Base-by-base conservation (phyloP, 2,113 vertebrate species). In the Grallaria varia region DNA sequence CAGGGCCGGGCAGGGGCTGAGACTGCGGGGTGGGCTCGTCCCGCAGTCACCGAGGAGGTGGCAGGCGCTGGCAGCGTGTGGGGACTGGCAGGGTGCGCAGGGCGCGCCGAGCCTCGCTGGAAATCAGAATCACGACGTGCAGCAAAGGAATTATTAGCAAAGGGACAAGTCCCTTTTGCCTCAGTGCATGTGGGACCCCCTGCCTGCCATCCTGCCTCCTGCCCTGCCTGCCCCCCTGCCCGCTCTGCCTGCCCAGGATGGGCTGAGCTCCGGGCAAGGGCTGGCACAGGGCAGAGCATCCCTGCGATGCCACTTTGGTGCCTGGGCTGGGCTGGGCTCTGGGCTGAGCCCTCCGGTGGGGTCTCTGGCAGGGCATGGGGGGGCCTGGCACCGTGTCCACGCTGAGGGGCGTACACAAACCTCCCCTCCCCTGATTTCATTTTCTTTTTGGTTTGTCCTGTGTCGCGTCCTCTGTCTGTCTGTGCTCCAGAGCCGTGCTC, bases 401-500 rank as follows among this genome's bases (percentile, higher is more conserved):
- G 3, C 40, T 44, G 44, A n/a, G 0, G 35, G 58, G 74, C 28
- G 22, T 33, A 44, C 39, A 25, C 1, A 1, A 56, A 25, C 49
- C 28, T 33, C 83, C n/a, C 17, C 10, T 1, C 0, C 37, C 67
- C 72, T 1, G 50, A 8, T 90, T 84, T 93, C 15, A 17, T 95
- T 96, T 96, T 89, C 75, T 94, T 94, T 90, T 92, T 55, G 92
- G 67, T 97, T 68, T 95, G 91, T 97, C 87, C 27, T 96, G 69
- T 95, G 93, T 96, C 4, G 6, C 92, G 91, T 88, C 31, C 23
- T 40, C 8, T 19, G 58, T 84, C 53, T 89, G 89, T 80, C 87
- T n/a, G 87, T 89, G 68, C 75, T 22, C 33, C 2, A 4, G 84
- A 45, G 78, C 35, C 1, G 15, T 4, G 18, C 44, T 33, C 7